phyloP scores from a whole-genome alignment of 2,888 invertebrate genomes.

The Sesia bembeciformis region DNA sequence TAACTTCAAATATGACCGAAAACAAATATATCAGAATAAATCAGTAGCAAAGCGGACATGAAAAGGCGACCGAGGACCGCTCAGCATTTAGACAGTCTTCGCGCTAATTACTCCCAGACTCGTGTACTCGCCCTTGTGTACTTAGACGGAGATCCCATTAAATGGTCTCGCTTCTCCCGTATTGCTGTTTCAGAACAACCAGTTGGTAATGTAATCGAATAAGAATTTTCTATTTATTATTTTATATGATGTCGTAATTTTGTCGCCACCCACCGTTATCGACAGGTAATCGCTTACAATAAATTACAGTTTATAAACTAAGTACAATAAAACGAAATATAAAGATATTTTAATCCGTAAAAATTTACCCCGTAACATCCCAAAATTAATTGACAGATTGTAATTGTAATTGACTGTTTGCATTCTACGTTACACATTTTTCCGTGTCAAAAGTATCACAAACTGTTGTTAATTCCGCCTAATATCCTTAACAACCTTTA shows the following conservation, averaged over 20 bases:
- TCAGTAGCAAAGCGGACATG: neutral
- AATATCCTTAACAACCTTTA: slow-evolving; percentile 63
- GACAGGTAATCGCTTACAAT: too few relatives aligned
- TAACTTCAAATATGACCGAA: too few relatives aligned
- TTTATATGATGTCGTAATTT: too few relatives aligned
- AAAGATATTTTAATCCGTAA: too few relatives aligned
- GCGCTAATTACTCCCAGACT: neutral
- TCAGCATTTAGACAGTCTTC: neutral
- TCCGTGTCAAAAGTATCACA: slow-evolving; percentile 60
- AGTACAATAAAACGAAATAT: too few relatives aligned
- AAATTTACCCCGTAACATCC: too few relatives aligned
- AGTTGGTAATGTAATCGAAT: neutral
- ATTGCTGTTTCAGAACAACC: neutral
- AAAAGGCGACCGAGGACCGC: neutral
- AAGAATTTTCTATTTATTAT: too few relatives aligned
- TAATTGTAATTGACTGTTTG: neutral
- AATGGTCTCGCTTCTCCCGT: neutral
- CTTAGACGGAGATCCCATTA: neutral
- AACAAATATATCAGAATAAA: too few relatives aligned
- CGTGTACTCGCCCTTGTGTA: neutral
- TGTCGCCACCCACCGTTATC: too few relatives aligned
- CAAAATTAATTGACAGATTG: too few relatives aligned
- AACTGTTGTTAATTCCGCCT: slow-evolving; percentile 67
- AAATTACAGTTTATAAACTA: too few relatives aligned
- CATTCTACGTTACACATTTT: slow-evolving; percentile 23